Base-by-base conservation (phyloP, 2,888 invertebrate genomes). In the Hyalella azteca region DNA sequence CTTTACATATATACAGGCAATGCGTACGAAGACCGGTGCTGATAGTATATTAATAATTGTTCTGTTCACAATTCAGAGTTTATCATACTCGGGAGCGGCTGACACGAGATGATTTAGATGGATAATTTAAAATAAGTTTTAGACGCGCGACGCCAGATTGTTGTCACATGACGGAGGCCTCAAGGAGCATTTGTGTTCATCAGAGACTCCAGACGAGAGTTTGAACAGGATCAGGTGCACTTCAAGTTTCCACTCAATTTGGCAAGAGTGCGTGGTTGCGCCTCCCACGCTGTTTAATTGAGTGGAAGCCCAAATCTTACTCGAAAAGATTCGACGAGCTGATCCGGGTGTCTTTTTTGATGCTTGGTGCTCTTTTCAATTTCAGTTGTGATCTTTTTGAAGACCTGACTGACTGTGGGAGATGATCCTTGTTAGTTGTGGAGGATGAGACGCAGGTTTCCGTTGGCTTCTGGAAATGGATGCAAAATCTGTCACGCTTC, bases 241-340 rank as follows among this genome's bases (percentile, higher is more conserved):
- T 36, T 22, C 19, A 66, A 32, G n/a, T 7, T 36, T 36, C 36
- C 29, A n/a, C n/a, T 36, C 66, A 66, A 66, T 15, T 36, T 11
- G 19, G 19, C 26, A 66, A 19, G 54, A 54, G 54, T 26, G 54
- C 54, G 29, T 26, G 26, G 26, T 29, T 22, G 26, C 66, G 2
- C 36, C 66, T 66, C 66, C 66, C 66, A 66, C 66, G 66, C 66
- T 36, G 36, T 19, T 36, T 19, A 66, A 66, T 66, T 66, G 66
- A 5, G 15, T 66, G 66, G 66, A 66, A 66, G 36, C 29, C 36
- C 66, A 66, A 66, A 45, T 11, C 19, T 15, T 3, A 19, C 29
- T 66, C 66, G 36, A 36, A 32, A 36, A 66, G 36, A 66, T n/a
- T n/a, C 7, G 39, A 66, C 7, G 39, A 66, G 66, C 19, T 66